Base-by-base conservation (phyloP, 2,797 vertebrate species). In the Nannoperca australis region DNA sequence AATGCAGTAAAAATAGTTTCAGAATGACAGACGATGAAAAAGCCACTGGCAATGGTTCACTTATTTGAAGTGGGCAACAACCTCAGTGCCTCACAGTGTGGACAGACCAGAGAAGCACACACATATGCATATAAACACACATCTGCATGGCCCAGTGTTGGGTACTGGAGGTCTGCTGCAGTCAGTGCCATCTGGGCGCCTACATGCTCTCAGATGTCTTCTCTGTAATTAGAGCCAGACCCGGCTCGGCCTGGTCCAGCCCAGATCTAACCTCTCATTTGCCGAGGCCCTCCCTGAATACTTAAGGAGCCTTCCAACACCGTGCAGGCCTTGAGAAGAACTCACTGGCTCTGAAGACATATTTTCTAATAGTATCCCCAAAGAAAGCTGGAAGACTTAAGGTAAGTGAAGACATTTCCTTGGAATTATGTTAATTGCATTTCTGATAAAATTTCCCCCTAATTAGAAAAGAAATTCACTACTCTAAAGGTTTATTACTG, bases 21-120 rank as follows among this genome's bases (percentile, higher is more conserved):
- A 51, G 67, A 94, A 96, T 96, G 88, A 95, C 86, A 96, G 95
- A 91, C 91, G 70, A 82, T 67, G 86, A 87, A 95, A 95, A 95
- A 95, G 92, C 95, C 95, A 93, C 93, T 83, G 84, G 82, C 75
- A 4, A 67, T 81, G 89, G 86, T 81, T 80, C 30, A 42, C 84
- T 84, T 78, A 83, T 95, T 94, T 96, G 92, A 95, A 95, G 94
- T 92, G 87, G 89, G 89, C 62, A 85, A 78, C 67, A 80, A 88
- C 85, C 89, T 89, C 51, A 6, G 14, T 65, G 70, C 73, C 79
- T 79, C 82, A 85, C 84, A 85, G 74, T 47, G 65, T 68, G 59
- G 71, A 38, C 59, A 30, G 72, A 65, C 50, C 56, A 73, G 60
- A 82, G 7, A 70, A 30, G 68, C 36, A 64, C 42, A 70, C 38